phyloP scores from a whole-genome alignment of 1,140 invertebrate genomes.

The Maconellicoccus hirsutus region DNA sequence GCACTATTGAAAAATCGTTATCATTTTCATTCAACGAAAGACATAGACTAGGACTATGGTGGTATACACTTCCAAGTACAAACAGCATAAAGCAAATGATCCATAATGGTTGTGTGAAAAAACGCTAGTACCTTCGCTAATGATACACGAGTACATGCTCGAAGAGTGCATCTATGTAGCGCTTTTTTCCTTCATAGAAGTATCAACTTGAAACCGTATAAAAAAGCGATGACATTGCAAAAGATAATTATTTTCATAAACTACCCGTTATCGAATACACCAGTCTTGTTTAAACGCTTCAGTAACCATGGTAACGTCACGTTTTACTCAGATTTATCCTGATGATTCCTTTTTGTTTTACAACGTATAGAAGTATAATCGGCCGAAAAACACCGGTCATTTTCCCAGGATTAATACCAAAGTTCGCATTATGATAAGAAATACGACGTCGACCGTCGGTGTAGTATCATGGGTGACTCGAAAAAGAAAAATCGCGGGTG shows the following conservation, averaged over 20 bases:
- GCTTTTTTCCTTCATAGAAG: neutral
- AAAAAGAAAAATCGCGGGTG: neutral
- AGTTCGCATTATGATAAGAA: neutral
- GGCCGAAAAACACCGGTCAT: slow-evolving; percentile 10
- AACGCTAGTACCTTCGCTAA: neutral
- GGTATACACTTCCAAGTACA: too few species aligned
- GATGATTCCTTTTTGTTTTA: slow-evolving; percentile 19
- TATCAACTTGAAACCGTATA: neutral
- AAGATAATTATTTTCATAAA: slow-evolving; percentile 23
- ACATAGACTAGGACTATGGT: neutral
- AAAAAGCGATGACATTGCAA: slow-evolving; percentile 21
- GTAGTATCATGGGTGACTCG: neutral
- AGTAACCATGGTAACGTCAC: slow-evolving; percentile 12
- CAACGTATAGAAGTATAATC: slow-evolving; percentile 10
- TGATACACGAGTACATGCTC: neutral
- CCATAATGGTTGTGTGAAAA: neutral
- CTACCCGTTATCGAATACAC: slow-evolving; percentile 21
- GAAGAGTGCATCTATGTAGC: neutral
- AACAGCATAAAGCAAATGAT: too few species aligned
- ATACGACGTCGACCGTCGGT: neutral
- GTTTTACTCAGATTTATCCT: slow-evolving; percentile 19
- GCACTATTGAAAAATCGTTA: neutral
- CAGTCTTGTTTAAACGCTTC: slow-evolving; percentile 13
- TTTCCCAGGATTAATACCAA: slow-evolving; percentile 19
- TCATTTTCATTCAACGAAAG: neutral